phyloP scores from a whole-genome alignment of 2,797 vertebrate species.

The Cuculus canorus region DNA sequence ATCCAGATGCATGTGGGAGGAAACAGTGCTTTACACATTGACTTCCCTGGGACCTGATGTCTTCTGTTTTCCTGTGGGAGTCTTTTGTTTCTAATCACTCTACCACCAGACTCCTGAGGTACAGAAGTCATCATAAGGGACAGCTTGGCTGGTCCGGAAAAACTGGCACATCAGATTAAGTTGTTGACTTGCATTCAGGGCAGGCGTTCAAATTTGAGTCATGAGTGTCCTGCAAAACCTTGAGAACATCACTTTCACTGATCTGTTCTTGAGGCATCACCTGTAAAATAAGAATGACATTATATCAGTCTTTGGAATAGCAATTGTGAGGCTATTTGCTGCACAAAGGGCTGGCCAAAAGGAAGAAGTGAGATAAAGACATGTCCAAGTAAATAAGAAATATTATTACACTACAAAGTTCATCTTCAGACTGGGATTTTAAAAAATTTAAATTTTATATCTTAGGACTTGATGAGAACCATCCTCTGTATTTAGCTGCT shows the following conservation, averaged over 20 bases:
- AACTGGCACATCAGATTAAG: neutral
- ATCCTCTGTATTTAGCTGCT: neutral
- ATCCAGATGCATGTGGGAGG: neutral
- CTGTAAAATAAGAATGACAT: neutral
- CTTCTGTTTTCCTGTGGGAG: neutral
- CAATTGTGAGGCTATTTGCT: neutral
- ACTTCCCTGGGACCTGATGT: neutral
- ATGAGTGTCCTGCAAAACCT: neutral
- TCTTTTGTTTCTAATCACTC: neutral
- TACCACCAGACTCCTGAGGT: neutral
- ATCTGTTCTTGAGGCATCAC: neutral
- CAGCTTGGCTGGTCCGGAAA: neutral
- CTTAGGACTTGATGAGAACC: neutral
- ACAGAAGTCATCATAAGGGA: neutral
- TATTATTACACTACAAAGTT: neutral
- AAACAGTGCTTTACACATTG: neutral
- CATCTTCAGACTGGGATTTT: neutral
- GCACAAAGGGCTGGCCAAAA: neutral
- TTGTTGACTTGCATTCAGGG: neutral
- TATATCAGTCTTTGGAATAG: neutral
- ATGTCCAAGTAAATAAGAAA: neutral
- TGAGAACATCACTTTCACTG: neutral
- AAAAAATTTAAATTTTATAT: neutral
- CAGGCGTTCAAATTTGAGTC: neutral
- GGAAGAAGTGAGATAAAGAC: neutral